Evolutionary conservation across 2,797 vertebrate genomes (phyloP), one percentile per base, ranked within the genome.

Genomic region (Microctenopoma steveboyesi): DNA sequence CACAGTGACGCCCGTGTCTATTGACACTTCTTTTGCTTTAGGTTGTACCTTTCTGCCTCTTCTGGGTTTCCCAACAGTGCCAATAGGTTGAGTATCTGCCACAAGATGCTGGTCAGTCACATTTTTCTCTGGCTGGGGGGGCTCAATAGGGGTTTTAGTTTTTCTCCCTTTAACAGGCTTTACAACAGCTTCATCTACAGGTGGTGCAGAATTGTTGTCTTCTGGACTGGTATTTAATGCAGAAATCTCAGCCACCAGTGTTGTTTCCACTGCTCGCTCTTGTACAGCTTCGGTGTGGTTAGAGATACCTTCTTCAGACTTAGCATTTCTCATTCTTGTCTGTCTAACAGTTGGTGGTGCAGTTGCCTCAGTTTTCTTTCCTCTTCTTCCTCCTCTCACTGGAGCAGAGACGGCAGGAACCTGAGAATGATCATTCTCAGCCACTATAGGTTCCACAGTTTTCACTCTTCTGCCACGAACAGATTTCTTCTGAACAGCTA

Each of bases 101-200:
- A 27, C 8, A 10, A 47, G 25, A 18, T 15, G 37, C 52, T 83
- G 57, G 0, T 69, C 67, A 43, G 2, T 64, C 48, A 58, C 43
- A 18, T 2, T 46, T 7, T 39, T 46, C 51, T 83, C 76, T 5
- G 69, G 22, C 1, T 81, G 62, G 63, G 42, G 13, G 10, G 18
- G 37, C 33, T 81, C 74, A 37, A 27, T 49, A 8, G 70, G 45
- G 12, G 37, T n/a, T 49, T 87, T 91, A 2, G 54, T 2, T 72
- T 69, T 92, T 64, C 84, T 87, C 11, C 86, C 90, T 61, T 84
- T 80, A 25, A 18, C 33, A 0, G 78, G 46, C 72, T 88, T 91
- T 4, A 58, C 12, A 0, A 47, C 54, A 40, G 47, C 47, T 59
- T 84, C 67, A 30, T 79, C 66, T 48, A 47, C 27, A 5, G 61